These are phyloP conservation scores for Aselliscus stoliczkanus DNA, from an alignment of 2,797 vertebrate genomes.

Conservation along the genomic window DNA sequence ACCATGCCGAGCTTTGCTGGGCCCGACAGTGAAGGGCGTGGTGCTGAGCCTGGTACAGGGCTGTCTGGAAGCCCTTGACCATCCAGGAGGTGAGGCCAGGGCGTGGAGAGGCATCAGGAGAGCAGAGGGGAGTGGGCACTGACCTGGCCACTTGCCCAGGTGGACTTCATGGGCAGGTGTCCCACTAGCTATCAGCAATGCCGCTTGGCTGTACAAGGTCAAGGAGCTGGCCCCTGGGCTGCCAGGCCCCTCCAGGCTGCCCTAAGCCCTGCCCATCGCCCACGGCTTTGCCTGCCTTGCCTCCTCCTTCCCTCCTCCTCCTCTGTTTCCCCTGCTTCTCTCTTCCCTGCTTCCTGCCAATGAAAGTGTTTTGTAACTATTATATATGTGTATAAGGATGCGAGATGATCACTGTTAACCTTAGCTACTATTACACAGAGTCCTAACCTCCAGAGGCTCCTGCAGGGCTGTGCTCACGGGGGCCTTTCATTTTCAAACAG, in stretches of 20 bases:
- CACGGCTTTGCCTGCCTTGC: too few relatives aligned
- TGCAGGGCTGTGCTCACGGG: too few relatives aligned
- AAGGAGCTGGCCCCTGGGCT: slow-evolving; percentile 83
- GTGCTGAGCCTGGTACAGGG: slow-evolving; percentile 91
- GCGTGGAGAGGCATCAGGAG: not conserved
- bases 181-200: slow-evolving; percentile 84
- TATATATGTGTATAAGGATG: not conserved
- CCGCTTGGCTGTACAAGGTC: slow-evolving; percentile 81
- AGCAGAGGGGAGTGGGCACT: not conserved
- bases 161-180: slow-evolving; percentile 88
- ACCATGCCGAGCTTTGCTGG: slow-evolving; percentile 86
- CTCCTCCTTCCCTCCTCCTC: fast-evolving
- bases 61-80: slow-evolving; percentile 57
- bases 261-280: too few relatives aligned
- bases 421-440: fast-evolving
- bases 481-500: not conserved
- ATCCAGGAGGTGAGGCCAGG: slow-evolving; percentile 82
- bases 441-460: not conserved
- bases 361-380: too few relatives aligned
- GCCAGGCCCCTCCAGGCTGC: slow-evolving; percentile 75
- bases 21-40: slow-evolving; percentile 90
- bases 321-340: fast-evolving
- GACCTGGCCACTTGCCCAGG: slow-evolving; percentile 63
- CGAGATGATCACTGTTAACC: not conserved
- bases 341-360: not conserved